Base-by-base conservation (phyloP, 1,140 invertebrate genomes). In the Pogonognathellus flavescens region DNA sequence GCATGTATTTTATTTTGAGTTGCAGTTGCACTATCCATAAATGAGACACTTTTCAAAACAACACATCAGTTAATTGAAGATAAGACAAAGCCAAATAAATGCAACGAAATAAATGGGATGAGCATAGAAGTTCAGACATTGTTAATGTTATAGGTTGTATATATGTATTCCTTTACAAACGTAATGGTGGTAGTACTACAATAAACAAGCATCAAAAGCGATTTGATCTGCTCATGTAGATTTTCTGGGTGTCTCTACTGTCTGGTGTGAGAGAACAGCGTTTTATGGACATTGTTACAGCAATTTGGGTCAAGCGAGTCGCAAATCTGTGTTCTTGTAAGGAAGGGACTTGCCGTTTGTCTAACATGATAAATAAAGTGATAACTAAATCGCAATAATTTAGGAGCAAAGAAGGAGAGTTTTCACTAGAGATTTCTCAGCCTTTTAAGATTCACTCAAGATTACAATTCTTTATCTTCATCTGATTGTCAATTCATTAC, bases 371-470 rank as follows among this genome's bases (percentile, higher is more conserved):
- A 49, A 76, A 76, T 76, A 76, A 76, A 76, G 31, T 76, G 31
- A 76, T 76, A 76, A 76, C 31, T 76, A 76, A 76, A 76, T 49
- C 16, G 70, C 70, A 76, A 76, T 76, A 76, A 76, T 76, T 76
- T 76, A 76, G 31, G 14, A 49, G 70, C 41, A 76, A 76, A 76
- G 70, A 76, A 76, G 70, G 70, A 76, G 70, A 76, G 41, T 76
- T 76, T 76, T 76, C 70, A 76, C 70, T 76, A 49, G 70, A 49
- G 70, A 72, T 72, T 72, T 72, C 66, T 76, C 25, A 76, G 70
- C 70, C 70, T 76, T 76, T 76, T 76, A 76, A 76, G 70, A 76
- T 76, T 18, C 70, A n/a, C 14, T 50, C 1, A 31, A 76, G 41
- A 76, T 50, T 50, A 16, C 41, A 31, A 70, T 70, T 4, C 6